Percentiles rank a stretch among this genome's conserved stretches.
Conservation (phyloP, 1,140 invertebrate genomes). For the Drosophila arizonae region DNA sequence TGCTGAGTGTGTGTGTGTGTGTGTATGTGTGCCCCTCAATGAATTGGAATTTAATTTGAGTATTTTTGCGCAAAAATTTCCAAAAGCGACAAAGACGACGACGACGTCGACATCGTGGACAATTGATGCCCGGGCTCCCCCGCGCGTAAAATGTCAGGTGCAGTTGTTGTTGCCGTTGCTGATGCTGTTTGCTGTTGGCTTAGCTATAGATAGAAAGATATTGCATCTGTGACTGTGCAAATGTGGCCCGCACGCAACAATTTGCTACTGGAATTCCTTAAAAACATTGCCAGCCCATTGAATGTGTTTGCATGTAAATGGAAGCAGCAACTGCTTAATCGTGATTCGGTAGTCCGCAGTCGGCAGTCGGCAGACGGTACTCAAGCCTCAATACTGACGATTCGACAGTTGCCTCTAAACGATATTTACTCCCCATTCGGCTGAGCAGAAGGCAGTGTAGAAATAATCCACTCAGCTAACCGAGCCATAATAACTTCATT, state of each 20-base stretch:
- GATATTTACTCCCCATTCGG: not conserved
- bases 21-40: conserved; percentile 70
- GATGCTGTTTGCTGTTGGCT: conserved; percentile 15
- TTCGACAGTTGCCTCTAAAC: not conserved
- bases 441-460: conserved; percentile 2
- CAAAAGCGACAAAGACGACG: conserved; percentile 68
- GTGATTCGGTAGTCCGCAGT: conserved; percentile 57
- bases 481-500: conserved; percentile 63
- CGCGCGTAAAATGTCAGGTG: conserved; percentile 67
- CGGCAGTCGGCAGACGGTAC: conserved; percentile 8
- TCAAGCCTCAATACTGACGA: not conserved
- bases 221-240: conserved; percentile 59
- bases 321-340: conserved; percentile 73
- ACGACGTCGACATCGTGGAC: conserved; percentile 74
- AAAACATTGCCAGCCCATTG: conserved; percentile 40
- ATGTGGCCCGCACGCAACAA: conserved; percentile 79
- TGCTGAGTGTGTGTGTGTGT: conserved; percentile 8
- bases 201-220: conserved; percentile 54
- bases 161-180: conserved; percentile 30
- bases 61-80: conserved; percentile 77
- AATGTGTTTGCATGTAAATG: conserved; percentile 65
- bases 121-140: conserved; percentile 73
- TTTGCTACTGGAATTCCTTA: conserved; percentile 79
- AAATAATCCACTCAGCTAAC: conserved; percentile 19
- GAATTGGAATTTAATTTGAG: conserved; percentile 82